Base-by-base conservation (phyloP, 2,797 vertebrate genomes). In the Propithecus deckenii region DNA sequence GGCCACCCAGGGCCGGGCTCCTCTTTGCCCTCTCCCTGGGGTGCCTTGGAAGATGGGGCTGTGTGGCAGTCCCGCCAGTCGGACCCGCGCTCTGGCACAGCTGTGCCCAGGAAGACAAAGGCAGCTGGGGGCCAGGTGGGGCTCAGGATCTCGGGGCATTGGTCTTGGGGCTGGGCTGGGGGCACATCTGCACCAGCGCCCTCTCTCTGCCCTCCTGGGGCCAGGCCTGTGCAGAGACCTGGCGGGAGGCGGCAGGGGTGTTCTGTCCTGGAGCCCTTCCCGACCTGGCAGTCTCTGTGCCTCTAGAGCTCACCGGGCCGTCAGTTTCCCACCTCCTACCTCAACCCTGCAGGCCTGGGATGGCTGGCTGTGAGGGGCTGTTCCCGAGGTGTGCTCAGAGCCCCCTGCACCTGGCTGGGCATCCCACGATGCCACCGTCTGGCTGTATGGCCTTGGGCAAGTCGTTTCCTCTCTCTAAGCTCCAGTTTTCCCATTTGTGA, bases 401-500 rank as follows among this genome's bases (percentile, higher is more conserved):
- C 7, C n/a, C 15, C 32, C 7, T 85, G 46, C 10, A 0, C 12
- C 46, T 5, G 15, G 65, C 65, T n/a, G 25, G 10, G 0, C 5
- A 35, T 12, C 20, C 38, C 6, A 32, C 1, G 9, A 4, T 48
- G 48, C 71, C 28, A 3, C 23, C 46, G 57, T 81, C 15, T 81
- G 50, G 76, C 23, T 48, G 32, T 75, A 14, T 17, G 57, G 65
- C 61, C 75, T 69, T 28, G 15, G 69, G 52, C 65, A 83, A 55
- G 86, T 59, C 18, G 9, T 7, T 59, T 86, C 59, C 18, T 52
- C 12, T 38, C 38, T 91, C 83, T 12, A 76, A 14, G 65, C 3
- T 46, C 20, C 25, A 14, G 28, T 79, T 71, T 76, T 38, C 67
- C 46, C 65, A 74, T 35, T 35, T 63, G 28, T 46, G 71, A 89